These are phyloP conservation scores for Enhydra lutris DNA, from an alignment of 2,113 vertebrate genomes.

Conservation along the genomic window DNA sequence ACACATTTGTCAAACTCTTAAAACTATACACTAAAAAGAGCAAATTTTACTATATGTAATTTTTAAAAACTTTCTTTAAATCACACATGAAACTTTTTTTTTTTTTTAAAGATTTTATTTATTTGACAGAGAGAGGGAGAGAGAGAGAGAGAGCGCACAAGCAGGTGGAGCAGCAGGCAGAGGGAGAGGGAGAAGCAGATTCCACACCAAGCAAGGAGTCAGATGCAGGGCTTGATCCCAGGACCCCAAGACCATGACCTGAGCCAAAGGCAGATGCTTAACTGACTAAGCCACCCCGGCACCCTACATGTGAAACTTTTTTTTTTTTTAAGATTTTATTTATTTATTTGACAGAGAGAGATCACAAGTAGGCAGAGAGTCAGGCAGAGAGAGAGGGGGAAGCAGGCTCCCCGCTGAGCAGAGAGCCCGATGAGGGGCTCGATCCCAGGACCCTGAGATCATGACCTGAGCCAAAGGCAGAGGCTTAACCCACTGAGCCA, in stretches of 20 bases:
- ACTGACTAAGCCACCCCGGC: no score
- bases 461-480: background rate
- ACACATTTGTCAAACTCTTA: slow-evolving; percentile 9
- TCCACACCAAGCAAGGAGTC: background rate
- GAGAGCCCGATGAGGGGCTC: background rate
- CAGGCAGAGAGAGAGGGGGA: background rate
- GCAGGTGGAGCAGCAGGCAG: background rate
- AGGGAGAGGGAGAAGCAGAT: background rate
- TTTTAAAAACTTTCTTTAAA: background rate
- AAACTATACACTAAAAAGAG: background rate
- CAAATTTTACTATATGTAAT: background rate
- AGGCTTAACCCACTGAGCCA: background rate
- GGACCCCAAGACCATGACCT: background rate
- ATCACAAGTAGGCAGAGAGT: background rate
- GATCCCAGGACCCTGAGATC: background rate
- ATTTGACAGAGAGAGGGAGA: background rate
- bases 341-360: background rate
- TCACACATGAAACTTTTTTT: background rate
- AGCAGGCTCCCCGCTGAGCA: background rate
- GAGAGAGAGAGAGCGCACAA: background rate
- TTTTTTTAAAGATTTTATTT: background rate
- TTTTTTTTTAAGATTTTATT: background rate
- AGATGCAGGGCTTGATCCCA: background rate
- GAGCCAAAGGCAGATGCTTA: no score
- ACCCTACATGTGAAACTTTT: background rate